Percentiles rank a stretch among this genome's conserved stretches.
Conservation (phyloP, 2,888 invertebrate species). For the Yponomeuta malinellus region DNA sequence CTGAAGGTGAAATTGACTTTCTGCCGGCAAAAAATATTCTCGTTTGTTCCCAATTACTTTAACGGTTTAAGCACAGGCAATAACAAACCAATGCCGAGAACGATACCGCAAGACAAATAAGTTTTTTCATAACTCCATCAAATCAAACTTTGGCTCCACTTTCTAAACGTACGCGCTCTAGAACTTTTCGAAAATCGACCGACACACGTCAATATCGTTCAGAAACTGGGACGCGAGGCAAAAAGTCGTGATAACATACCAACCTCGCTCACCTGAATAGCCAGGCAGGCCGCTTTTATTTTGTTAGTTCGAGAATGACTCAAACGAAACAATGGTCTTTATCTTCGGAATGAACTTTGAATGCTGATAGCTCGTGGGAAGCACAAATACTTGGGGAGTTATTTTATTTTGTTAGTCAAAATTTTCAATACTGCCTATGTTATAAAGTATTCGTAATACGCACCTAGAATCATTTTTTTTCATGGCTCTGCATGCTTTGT, state of each 20-base stretch:
- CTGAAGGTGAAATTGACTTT: neutral
- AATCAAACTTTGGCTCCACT: neutral
- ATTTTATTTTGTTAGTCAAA: neutral
- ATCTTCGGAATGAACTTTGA: slow-evolving; percentile 56
- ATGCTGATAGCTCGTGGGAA: slow-evolving; percentile 66
- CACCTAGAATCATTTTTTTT: too few relatives aligned
- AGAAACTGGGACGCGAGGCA: slow-evolving; percentile 45
- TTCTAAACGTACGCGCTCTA: neutral
- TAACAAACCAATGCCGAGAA: neutral
- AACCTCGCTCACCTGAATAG: slow-evolving; percentile 3
- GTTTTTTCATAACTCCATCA: neutral
- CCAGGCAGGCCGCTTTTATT: neutral
- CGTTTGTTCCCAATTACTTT: too few relatives aligned
- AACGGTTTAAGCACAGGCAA: too few relatives aligned
- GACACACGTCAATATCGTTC: slow-evolving; percentile 10
- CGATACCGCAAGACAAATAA: neutral
- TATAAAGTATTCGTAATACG: too few relatives aligned
- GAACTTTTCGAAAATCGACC: slow-evolving; percentile 2
- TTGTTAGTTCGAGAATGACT: neutral
- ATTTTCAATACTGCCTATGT: too few relatives aligned
- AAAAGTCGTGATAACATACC: slow-evolving; percentile 33
- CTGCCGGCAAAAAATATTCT: neutral
- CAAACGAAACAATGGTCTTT: slow-evolving; percentile 54
- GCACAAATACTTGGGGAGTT: slow-evolving; percentile 35
- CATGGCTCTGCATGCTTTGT: too few relatives aligned